Base-by-base conservation (phyloP, 2,888 invertebrate genomes). In the Sarcophaga subvicina region DNA sequence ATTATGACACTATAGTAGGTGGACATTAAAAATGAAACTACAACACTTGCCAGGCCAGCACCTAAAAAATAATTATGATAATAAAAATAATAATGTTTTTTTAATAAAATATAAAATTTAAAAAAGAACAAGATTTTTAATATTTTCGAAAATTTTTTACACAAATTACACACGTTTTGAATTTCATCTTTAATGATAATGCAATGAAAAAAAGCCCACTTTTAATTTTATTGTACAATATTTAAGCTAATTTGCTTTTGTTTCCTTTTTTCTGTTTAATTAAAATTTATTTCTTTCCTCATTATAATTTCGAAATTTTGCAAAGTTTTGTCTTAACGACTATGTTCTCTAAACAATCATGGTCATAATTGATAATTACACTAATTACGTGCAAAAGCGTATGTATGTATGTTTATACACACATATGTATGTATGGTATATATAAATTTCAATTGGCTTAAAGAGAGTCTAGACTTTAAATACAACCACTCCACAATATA, bases 1-100 rank as follows among this genome's bases (percentile, higher is more conserved):
- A 98, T 98, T 93, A 99, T 97, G 89, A 98, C 98, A 93, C 98
- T 98, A 94, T 98, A 98, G 94, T 98, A 98, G 77, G 98, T 98
- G 89, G 98, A 98, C 96, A 99, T 97, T 92, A 98, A 94, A 94
- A 98, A 98, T 89, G 98, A 98, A 93, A 98, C 97, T 93, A 98
- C 96, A 88, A 98, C 98, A 93, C 98, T 98, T 86, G 98, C 98
- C 90, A 99, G 94, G 84, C 98, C 99, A 89, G 98, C 97, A 91
- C 98, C 98, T 98, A 94, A n/a, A 94, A 94, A 73, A 20, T 37
- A 47, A 62, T 66, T 47, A 75, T 8, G 45, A 25, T 25, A 17
- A 66, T 60, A 67, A 20, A 20, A 20, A 20, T 0, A 20, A 20
- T 20, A 20, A 12, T 49, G 2, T 37, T 37, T 1, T 1, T 37